Evolutionary conservation across 2,113 vertebrate species (phyloP).

Genomic region (Cyprinodon tularosa): DNA sequence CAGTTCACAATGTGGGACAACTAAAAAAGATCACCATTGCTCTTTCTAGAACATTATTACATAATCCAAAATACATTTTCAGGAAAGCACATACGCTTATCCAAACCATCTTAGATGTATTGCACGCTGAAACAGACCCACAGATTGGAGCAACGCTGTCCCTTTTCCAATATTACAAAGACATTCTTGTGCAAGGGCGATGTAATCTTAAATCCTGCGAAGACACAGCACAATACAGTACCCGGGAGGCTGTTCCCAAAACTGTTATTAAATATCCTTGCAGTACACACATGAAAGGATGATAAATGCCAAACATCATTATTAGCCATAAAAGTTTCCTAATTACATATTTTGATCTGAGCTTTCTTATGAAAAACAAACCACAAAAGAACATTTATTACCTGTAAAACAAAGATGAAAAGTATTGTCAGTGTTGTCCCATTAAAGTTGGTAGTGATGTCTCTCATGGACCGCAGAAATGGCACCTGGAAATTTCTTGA

Average conservation of each 20-base stretch:
- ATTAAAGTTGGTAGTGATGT: not conserved
- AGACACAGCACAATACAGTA: not conserved
- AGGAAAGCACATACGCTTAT: not conserved
- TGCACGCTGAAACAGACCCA: conserved; percentile 2
- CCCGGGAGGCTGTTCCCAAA: not conserved
- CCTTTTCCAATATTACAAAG: conserved; percentile 8
- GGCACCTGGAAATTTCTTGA: not conserved
- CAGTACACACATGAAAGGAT: conserved; percentile 25
- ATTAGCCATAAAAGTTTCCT: conserved; percentile 16
- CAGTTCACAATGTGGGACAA: conserved; percentile 20
- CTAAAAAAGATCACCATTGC: not conserved
- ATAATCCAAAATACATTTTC: not conserved
- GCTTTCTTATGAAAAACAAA: not conserved
- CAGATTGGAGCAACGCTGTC: conserved; percentile 10
- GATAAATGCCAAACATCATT: conserved; percentile 4
- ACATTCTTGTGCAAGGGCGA: not conserved
- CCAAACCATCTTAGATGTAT: not conserved
- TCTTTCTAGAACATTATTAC: not conserved
- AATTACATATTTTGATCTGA: not conserved
- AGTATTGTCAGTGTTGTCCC: not conserved
- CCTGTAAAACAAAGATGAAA: not conserved
- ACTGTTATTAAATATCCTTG: conserved; percentile 5
- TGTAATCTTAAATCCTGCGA: not conserved
- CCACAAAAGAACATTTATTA: not conserved
- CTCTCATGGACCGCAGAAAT: not conserved